Percentiles rank a stretch among this genome's conserved stretches.
Conservation (phyloP, 2,113 vertebrate species). For the Pantherophis guttatus region DNA sequence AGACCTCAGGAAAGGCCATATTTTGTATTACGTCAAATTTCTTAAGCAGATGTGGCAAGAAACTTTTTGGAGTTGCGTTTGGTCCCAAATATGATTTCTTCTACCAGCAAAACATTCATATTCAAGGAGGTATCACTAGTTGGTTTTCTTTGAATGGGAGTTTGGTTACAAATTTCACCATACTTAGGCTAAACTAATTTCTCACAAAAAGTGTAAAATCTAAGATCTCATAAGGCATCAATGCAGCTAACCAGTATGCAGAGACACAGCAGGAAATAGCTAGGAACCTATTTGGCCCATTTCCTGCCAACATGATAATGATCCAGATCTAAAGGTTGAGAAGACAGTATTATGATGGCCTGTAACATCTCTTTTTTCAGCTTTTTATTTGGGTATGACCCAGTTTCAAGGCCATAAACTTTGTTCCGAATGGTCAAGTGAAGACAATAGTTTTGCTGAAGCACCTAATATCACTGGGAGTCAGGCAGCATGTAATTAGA, state of each 20-base stretch:
- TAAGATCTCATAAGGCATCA: neutral
- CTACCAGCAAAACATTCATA: neutral
- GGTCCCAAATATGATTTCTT: neutral
- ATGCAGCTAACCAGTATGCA: neutral
- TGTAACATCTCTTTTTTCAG: neutral
- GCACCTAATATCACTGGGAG: neutral
- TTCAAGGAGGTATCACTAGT: neutral
- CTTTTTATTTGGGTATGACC: neutral
- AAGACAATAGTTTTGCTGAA: neutral
- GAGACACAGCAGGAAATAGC: neutral
- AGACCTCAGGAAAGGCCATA: neutral
- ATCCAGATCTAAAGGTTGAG: neutral
- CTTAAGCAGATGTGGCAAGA: neutral
- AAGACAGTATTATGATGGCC: neutral
- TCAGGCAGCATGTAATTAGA: neutral
- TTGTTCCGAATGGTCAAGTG: neutral
- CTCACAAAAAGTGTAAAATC: neutral
- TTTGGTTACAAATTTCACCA: neutral
- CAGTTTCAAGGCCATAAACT: neutral
- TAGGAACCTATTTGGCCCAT: too few relatives aligned
- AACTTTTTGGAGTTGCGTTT: neutral
- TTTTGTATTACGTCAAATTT: neutral
- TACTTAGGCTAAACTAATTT: neutral
- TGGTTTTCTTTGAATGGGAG: neutral
- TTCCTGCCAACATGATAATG: neutral